phyloP scores from a whole-genome alignment of 1,140 invertebrate species.

The Caerostris darwini region DNA sequence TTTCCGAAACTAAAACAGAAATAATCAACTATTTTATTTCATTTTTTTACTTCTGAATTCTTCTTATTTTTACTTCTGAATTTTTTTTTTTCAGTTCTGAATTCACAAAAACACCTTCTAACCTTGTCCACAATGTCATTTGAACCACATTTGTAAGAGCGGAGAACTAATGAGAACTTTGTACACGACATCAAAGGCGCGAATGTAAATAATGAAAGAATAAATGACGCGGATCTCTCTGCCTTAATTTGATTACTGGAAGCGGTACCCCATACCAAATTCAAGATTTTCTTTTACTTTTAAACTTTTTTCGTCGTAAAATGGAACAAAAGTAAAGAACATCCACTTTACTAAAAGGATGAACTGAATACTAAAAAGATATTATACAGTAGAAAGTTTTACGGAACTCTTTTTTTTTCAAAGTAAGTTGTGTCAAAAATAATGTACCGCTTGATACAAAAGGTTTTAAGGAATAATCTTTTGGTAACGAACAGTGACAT shows the following conservation, averaged over 20 bases:
- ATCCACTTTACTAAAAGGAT: neutral
- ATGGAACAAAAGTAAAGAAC: neutral
- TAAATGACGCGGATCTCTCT: neutral
- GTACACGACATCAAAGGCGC: neutral
- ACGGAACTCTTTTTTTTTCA: neutral
- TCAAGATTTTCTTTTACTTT: neutral
- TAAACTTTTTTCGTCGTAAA: neutral
- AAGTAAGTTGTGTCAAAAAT: neutral
- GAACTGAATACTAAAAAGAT: neutral
- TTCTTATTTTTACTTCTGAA: neutral
- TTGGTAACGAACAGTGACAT: too few species aligned
- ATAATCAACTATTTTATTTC: neutral
- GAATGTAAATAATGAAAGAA: neutral
- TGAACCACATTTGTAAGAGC: neutral
- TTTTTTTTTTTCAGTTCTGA: too few species aligned
- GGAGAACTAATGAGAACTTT: neutral
- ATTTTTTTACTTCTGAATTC: too few species aligned
- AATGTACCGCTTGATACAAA: too few species aligned
- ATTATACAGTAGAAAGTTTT: neutral
- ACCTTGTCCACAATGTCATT: neutral
- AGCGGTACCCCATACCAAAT: neutral
- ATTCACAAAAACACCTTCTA: neutral
- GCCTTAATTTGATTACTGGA: neutral
- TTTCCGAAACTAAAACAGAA: neutral
- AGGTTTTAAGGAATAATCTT: too few species aligned